Conservation (phyloP, 2,888 invertebrate genomes). For the Nasonovia ribisnigri region DNA sequence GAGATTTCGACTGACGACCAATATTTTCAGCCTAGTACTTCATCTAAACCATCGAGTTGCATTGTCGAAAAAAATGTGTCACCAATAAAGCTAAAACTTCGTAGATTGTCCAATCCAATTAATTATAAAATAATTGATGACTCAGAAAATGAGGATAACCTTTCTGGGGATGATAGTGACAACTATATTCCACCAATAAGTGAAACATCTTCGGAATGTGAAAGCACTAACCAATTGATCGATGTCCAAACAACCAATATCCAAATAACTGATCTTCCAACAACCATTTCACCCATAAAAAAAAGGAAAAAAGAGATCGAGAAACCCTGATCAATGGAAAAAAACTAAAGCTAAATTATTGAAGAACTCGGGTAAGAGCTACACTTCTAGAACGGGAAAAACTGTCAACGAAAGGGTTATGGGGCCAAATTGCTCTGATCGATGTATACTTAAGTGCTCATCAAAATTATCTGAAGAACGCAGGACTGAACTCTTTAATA, state of each 20-base stretch:
- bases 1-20: conserved; percentile 10
- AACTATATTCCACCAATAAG: conserved; percentile 35
- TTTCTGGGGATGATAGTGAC: no score
- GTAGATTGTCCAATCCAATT: no score
- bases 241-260: conserved; percentile 22
- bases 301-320: conserved; percentile 39
- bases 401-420: conserved; percentile 27
- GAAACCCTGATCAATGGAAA: conserved; percentile 28
- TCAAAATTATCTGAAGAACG: conserved; percentile 62
- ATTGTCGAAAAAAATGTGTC: background rate
- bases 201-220: conserved; percentile 37
- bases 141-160: no score
- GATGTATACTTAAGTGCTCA: conserved; percentile 40
- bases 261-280: conserved; percentile 3
- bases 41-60: background rate
- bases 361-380: conserved; percentile 34
- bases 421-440: conserved; percentile 32
- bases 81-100: background rate
- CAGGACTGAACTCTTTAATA: conserved; percentile 54
- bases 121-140: no score
- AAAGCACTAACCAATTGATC: conserved; percentile 14
- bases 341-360: conserved; percentile 31
- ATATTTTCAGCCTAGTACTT: background rate
- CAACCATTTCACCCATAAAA: background rate
- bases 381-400: conserved; percentile 43